Percentiles rank a stretch among this genome's conserved stretches.
Conservation (phyloP, 2,888 invertebrate genomes). For the Drosophila koepferae region DNA sequence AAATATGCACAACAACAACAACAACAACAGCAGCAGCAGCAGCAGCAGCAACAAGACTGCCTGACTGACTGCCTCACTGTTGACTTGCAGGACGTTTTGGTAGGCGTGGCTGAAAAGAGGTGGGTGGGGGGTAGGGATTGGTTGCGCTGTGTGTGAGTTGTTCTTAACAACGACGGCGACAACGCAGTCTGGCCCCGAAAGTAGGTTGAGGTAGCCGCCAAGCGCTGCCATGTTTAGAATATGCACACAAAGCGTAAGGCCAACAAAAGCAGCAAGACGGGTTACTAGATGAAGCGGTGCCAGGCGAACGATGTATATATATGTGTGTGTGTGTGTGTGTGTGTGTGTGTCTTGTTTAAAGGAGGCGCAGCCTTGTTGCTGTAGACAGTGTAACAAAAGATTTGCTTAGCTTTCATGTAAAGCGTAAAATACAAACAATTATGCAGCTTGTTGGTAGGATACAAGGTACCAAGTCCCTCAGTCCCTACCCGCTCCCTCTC, state of each 20-base stretch:
- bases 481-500: not conserved
- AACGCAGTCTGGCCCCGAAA: slow-evolving; percentile 60
- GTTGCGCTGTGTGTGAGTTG: slow-evolving; percentile 19
- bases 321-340: not conserved
- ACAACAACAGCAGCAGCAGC: slow-evolving; percentile 37
- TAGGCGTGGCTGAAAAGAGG: not conserved
- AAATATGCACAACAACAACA: slow-evolving; percentile 68
- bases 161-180: slow-evolving; percentile 65
- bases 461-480: slow-evolving; percentile 3
- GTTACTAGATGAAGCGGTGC: slow-evolving; percentile 47
- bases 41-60: slow-evolving; percentile 48
- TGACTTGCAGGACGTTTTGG: slow-evolving; percentile 53
- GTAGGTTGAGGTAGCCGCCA: slow-evolving; percentile 78
- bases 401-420: slow-evolving; percentile 81
- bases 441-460: slow-evolving; percentile 68
- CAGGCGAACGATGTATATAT: not conserved
- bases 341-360: slow-evolving; percentile 16
- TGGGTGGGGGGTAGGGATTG: slow-evolving; percentile 1
- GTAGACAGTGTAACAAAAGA: slow-evolving; percentile 78
- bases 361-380: slow-evolving; percentile 54
- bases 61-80: slow-evolving; percentile 65
- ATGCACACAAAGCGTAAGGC: slow-evolving; percentile 78
- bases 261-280: slow-evolving; percentile 70
- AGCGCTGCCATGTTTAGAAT: slow-evolving; percentile 77
- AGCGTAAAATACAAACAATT: slow-evolving; percentile 82